Evolutionary conservation across 2,888 invertebrate genomes (phyloP), one percentile per base, ranked within the genome.

Genomic region (Drosophila mimica): DNA sequence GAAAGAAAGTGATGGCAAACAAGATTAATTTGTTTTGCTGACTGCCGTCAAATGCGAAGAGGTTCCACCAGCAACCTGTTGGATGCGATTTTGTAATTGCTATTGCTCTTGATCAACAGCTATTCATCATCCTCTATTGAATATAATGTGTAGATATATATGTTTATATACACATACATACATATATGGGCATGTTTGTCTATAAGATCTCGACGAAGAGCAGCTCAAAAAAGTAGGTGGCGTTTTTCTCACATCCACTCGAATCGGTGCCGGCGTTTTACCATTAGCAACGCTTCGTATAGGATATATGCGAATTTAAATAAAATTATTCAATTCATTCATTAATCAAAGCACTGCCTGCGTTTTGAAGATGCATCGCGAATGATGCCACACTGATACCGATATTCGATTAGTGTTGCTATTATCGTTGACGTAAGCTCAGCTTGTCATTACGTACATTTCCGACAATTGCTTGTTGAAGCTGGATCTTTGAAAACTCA

Each of bases 291-390:
- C 80, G 87, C 82, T 73, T 80, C 74, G 75, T 65, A 89, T 85
- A 89, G 87, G 87, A 88, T 88, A 48, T 88, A 88, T 88, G 87
- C 87, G 87, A 88, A 88, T 88, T 89, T 89, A 88, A 88, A 88
- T 89, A 89, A 87, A 68, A 88, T 85, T 85, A 82, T 88, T 89
- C 78, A 88, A 85, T 81, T 51, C 11, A 33, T 75, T 75, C 81
- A 88, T 88, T 83, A 89, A 88, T 88, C 89, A 87, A 74, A 70
- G 52, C 62, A 36, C 30, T 72, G 68, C 48, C 59, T 73, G 81
- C 61, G 65, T 79, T 74, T 78, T 69, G 62, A 76, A 82, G 74
- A 79, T 82, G 76, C 81, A 88, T 64, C 66, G 62, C 64, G 53
- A 78, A 71, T 78, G 66, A 68, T 78, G 66, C 57, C 43, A 54